These are phyloP conservation scores for Amblyjoppa fuscipennis DNA, from an alignment of 2,888 invertebrate genomes.

Conservation along the genomic window DNA sequence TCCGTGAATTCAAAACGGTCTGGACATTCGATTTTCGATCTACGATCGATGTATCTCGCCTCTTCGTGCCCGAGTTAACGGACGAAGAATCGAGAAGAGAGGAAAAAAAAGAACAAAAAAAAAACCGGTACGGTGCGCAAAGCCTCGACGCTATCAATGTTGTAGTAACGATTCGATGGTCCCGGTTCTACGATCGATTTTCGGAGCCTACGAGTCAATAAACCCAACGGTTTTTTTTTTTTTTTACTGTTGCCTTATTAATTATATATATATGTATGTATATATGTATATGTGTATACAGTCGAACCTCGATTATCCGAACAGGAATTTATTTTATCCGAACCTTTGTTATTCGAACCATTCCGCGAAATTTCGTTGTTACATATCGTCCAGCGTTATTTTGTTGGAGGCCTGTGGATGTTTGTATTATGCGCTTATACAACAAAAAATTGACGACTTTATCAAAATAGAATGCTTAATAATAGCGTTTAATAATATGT, in stretches of 20 bases:
- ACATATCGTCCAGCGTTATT: too few species aligned
- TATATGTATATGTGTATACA: too few species aligned
- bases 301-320: too few species aligned
- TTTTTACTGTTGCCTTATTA: constrained; percentile 22
- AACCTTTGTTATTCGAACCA: too few species aligned
- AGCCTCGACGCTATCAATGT: background rate
- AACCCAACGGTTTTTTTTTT: constrained; percentile 49
- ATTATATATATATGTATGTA: constrained; percentile 38
- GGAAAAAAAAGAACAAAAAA: background rate
- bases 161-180: background rate
- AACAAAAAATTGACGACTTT: too few species aligned
- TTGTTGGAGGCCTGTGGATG: too few species aligned
- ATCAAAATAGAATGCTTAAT: too few species aligned
- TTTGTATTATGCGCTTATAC: too few species aligned
- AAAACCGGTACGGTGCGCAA: constrained; percentile 23
- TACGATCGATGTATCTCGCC: background rate
- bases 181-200: constrained; percentile 27
- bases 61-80: constrained; percentile 3
- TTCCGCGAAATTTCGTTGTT: too few species aligned
- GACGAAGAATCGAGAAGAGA: background rate
- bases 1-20: constrained; percentile 55
- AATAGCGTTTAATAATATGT: too few species aligned
- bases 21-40: constrained; percentile 40
- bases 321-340: too few species aligned
- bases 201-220: constrained; percentile 50